Evolutionary conservation across 2,113 vertebrate species (phyloP), one percentile per base, ranked within the genome.

Genomic region (Rutilus rutilus): DNA sequence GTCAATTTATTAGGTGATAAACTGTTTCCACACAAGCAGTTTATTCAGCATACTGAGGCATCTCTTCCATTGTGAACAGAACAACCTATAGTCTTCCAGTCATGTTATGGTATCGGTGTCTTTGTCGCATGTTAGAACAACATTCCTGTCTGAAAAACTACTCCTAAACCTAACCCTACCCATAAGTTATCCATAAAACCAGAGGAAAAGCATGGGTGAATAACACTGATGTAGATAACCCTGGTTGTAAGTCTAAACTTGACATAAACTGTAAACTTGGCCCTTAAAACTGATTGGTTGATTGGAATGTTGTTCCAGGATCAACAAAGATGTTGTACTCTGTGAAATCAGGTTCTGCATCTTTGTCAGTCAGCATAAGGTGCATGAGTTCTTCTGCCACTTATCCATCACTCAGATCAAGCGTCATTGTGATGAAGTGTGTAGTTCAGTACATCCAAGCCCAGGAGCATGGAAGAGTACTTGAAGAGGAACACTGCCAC

Each of bases 401-500:
- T 76, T 75, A 27, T 75, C 78, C 33, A 54, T 86, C 47, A 74
- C 23, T 7, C 47, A 27, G 8, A 39, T 54, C 3, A 50, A 25
- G 11, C 36, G n/a, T 71, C 83, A 83, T 79, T 86, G 73, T 77
- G 84, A 62, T 42, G 42, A 88, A 67, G 71, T 65, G 33, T 83
- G 19, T 84, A 82, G 87, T 86, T 87, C 47, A 89, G 78, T 83
- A 89, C 91, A 10, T 89, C 89, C 91, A 90, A 78, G 23, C 59
- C 91, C 88, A 30, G 33, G 5, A 89, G 93, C 89, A 67, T 23
- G 60, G 80, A 85, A 71, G 54, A 90, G 88, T 91, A 91, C 91
- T 88, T 82, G 82, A 89, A 89, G 87, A 84, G 67, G 57, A 85
- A 79, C 30, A 50, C 50, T 88, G 85, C 76, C 83, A 39, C 78